These are phyloP conservation scores for Drosophila diplacantha DNA, from an alignment of 2,888 invertebrate species.

Conservation along the genomic window DNA sequence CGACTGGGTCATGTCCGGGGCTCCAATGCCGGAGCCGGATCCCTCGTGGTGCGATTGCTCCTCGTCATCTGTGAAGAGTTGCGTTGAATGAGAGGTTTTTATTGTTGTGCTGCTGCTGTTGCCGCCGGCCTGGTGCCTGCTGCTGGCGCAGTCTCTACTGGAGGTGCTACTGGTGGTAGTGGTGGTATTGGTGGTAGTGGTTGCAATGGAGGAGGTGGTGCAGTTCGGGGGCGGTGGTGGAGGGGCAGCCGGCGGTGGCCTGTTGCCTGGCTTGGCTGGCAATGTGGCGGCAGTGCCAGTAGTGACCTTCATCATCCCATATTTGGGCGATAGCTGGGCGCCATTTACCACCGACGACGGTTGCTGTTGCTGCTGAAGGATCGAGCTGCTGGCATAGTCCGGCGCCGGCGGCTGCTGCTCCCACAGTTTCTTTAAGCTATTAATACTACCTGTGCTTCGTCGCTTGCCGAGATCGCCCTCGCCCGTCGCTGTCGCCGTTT, in stretches of 20 bases:
- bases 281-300: conserved; percentile 1
- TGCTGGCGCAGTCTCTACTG: conserved; percentile 34
- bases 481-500: conserved; percentile 38
- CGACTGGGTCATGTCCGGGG: conserved; percentile 30
- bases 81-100: conserved; percentile 76
- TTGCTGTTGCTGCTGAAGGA: conserved; percentile 44
- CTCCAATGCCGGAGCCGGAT: conserved; percentile 27
- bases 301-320: conserved; percentile 79
- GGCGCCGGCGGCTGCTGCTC: conserved; percentile 82
- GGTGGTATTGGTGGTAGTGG: conserved; percentile 29
- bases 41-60: conserved; percentile 29
- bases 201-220: conserved; percentile 44
- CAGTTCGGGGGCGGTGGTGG: conserved; percentile 74
- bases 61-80: conserved; percentile 74
- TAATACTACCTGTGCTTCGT: conserved; percentile 94
- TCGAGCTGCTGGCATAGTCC: conserved; percentile 72
- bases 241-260: conserved; percentile 75
- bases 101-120: conserved; percentile 30
- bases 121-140: conserved; percentile 31
- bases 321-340: conserved; percentile 78
- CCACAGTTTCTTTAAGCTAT: conserved; percentile 94
- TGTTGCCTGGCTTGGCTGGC: conserved; percentile 67
- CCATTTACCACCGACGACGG: conserved; percentile 38
- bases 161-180: conserved; percentile 37
- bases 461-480: conserved; percentile 88